These are phyloP conservation scores for Tipula vernalis DNA, from an alignment of 2,888 invertebrate genomes.

Conservation along the genomic window DNA sequence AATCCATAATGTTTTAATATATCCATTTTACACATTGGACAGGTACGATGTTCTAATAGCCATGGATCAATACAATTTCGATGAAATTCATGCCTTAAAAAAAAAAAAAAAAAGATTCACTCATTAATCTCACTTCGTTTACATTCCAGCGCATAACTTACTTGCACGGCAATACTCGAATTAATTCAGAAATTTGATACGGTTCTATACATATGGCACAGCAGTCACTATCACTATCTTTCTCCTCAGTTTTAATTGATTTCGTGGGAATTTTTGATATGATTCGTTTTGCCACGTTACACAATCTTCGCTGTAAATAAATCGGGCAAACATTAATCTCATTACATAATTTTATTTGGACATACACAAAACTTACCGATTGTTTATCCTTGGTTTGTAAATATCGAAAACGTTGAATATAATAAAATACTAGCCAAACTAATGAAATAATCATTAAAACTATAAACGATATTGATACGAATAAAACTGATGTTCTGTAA, in stretches of 20 bases:
- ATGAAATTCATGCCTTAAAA: constrained; percentile 83
- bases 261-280: constrained; percentile 86
- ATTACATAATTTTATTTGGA: neutral
- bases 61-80: constrained; percentile 93
- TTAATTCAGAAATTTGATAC: constrained; percentile 74
- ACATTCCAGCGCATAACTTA: constrained; percentile 36
- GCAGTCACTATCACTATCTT: constrained; percentile 57
- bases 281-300: constrained; percentile 88
- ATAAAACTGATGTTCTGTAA: constrained; percentile 79
- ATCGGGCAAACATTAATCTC: constrained; percentile 17
- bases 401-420: constrained; percentile 87
- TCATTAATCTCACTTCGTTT: neutral
- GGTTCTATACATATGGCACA: constrained; percentile 93
- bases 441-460: constrained; percentile 89
- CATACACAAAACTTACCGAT: constrained; percentile 50
- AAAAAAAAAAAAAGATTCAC: constrained; percentile 27
- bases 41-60: constrained; percentile 87
- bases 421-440: constrained; percentile 93
- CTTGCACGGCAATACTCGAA: constrained; percentile 86
- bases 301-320: constrained; percentile 64
- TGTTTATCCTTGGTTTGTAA: constrained; percentile 89
- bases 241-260: constrained; percentile 74
- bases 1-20: constrained; percentile 82
- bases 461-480: constrained; percentile 91
- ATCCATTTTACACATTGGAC: constrained; percentile 96